Base-by-base conservation (phyloP, 2,797 vertebrate genomes). In the Onychomys leucogaster region DNA sequence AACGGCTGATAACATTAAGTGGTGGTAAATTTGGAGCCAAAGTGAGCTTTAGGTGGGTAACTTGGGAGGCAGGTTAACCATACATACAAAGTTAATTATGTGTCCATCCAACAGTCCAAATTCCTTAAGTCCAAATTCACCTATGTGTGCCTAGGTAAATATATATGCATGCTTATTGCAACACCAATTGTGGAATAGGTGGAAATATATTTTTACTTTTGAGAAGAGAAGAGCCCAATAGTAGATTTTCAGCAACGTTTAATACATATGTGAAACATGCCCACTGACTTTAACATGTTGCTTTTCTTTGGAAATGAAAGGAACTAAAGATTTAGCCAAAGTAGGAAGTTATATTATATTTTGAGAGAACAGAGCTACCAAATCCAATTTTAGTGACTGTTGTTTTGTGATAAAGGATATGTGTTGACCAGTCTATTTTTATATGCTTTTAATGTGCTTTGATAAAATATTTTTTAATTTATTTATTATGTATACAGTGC, bases 391-490 rank as follows among this genome's bases (percentile, higher is more conserved):
- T 95, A 90, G 63, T 83, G 29, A 63, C 41, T 94, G 4, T 29
- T 93, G 13, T 85, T 93, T 86, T 93, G 59, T 88, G 43, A 37
- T 65, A 80, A 90, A 87, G 3, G 3, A 5, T 59, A 59, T 23
- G 16, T 76, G 12, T 59, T 84, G 75, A 63, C 61, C 91, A 69
- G 57, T 67, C 49, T 88, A 80, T 76, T 92, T 91, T 91, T 89
- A 41, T 91, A 65, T 83, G 12, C 75, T 84, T 89, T 96, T 67
- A 75, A 76, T 76, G 57, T 78, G 82, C 27, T 69, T 23, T 94
- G 90, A 81, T 65, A 95, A 94, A 96, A 94, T 77, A 76, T 89
- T 92, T 88, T n/a, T n/a, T n/a, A n/a, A n/a, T n/a, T n/a, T n/a
- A n/a, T n/a, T n/a, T n/a, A n/a, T n/a, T n/a, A n/a, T n/a, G n/a